Evolutionary conservation across 2,113 vertebrate genomes (phyloP).

Genomic region (Oryzias javanicus): DNA sequence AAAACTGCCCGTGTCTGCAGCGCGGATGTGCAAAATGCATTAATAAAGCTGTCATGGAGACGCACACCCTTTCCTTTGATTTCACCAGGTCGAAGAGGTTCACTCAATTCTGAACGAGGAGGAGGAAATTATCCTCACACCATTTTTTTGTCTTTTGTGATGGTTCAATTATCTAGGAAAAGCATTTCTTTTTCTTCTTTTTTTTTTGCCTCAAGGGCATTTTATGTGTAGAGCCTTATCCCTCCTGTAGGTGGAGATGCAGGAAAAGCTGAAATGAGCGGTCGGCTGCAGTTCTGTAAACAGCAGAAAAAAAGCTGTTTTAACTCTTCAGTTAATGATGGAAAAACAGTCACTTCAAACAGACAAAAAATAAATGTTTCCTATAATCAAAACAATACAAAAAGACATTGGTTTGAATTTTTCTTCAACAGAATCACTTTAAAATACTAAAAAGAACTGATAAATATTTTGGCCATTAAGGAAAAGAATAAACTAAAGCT

Average conservation of each 20-base stretch:
- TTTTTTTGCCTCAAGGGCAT: not conserved
- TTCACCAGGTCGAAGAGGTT: constrained; percentile 64
- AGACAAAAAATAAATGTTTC: too few relatives aligned
- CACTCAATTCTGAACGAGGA: constrained; percentile 18
- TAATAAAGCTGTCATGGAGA: constrained; percentile 68
- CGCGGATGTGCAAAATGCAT: constrained; percentile 62
- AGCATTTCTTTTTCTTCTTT: not conserved
- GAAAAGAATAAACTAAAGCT: too few relatives aligned
- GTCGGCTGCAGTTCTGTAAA: too few relatives aligned
- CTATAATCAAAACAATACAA: too few relatives aligned
- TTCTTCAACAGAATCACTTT: too few relatives aligned
- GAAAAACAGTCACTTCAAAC: too few relatives aligned
- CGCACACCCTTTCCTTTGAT: constrained; percentile 80
- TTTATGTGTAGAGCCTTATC: constrained; percentile 24
- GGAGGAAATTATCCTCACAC: not conserved
- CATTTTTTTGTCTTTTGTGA: not conserved
- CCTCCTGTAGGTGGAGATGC: constrained; percentile 62
- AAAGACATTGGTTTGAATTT: too few relatives aligned
- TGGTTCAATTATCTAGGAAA: not conserved
- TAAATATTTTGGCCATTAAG: too few relatives aligned
- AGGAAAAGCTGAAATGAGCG: too few relatives aligned
- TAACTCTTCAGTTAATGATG: too few relatives aligned
- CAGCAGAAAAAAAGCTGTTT: too few relatives aligned
- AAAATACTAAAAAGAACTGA: too few relatives aligned
- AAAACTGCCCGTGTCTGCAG: constrained; percentile 53